phyloP scores from a whole-genome alignment of 2,888 invertebrate species.

The Troilus luridus region DNA sequence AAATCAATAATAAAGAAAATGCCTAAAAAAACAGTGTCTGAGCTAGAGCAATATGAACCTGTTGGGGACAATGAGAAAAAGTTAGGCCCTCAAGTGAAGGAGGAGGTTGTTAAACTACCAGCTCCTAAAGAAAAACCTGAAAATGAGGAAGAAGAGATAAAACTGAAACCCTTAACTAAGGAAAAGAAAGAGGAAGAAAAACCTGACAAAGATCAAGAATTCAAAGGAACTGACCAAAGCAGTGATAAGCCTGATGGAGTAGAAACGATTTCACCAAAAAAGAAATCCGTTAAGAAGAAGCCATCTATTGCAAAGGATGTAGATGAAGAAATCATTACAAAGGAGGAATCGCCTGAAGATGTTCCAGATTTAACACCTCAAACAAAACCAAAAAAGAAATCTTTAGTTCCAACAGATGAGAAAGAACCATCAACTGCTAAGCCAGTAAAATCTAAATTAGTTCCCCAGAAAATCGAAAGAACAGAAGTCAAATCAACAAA shows the following conservation, averaged over 20 bases:
- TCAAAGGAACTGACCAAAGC: slow-evolving; percentile 61
- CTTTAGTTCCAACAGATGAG: slow-evolving; percentile 52
- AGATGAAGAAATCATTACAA: slow-evolving; percentile 66
- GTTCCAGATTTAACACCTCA: slow-evolving; percentile 20
- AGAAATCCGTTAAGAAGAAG: slow-evolving; percentile 66
- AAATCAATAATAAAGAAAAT: slow-evolving; percentile 70
- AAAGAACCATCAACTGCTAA: slow-evolving; percentile 9
- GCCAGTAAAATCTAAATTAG: slow-evolving; percentile 65
- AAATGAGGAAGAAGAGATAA: slow-evolving; percentile 67
- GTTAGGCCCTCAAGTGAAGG: slow-evolving; percentile 50
- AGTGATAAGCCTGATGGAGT: slow-evolving; percentile 66
- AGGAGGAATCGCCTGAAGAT: slow-evolving; percentile 63
- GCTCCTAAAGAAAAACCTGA: not conserved
- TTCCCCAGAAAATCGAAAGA: slow-evolving; percentile 65
- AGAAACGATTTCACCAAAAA: slow-evolving; percentile 64
- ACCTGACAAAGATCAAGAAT: slow-evolving; percentile 65
- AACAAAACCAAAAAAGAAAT: slow-evolving; percentile 50
- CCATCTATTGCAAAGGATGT: slow-evolving; percentile 65
- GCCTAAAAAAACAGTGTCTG: slow-evolving; percentile 68
- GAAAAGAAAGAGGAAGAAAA: slow-evolving; percentile 68
- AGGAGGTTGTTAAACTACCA: slow-evolving; percentile 62
- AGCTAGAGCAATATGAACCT: slow-evolving; percentile 66
- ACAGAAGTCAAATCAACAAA: slow-evolving; percentile 65
- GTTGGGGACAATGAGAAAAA: slow-evolving; percentile 58
- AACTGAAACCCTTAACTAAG: slow-evolving; percentile 68